Conservation (phyloP, 1,140 invertebrate species). For the Triops cancriformis region DNA sequence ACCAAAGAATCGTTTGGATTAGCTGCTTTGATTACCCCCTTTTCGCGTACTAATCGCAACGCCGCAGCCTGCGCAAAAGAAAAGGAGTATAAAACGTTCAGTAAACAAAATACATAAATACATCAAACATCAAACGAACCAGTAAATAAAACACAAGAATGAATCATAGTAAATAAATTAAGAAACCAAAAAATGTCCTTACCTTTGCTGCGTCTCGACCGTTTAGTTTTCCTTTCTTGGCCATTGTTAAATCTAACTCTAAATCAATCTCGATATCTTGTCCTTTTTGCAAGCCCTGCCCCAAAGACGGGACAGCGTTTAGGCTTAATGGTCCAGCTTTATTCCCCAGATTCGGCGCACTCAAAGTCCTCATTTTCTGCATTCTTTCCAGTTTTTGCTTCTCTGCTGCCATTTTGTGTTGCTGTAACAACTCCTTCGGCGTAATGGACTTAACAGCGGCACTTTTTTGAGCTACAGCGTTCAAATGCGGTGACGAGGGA, state of each 20-base stretch:
- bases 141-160: too few relatives aligned
- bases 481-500: background rate
- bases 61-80: background rate
- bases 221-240: background rate
- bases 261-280: background rate
- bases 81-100: too few relatives aligned
- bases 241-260: background rate
- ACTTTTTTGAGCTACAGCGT: background rate
- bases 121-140: too few relatives aligned
- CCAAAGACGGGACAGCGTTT: background rate
- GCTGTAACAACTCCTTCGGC: conserved; percentile 20
- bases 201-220: background rate
- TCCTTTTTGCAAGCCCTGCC: background rate
- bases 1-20: background rate
- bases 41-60: background rate
- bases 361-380: background rate
- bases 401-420: conserved; percentile 13
- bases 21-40: background rate
- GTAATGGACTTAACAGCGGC: background rate
- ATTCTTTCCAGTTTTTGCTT: background rate
- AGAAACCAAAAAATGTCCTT: background rate
- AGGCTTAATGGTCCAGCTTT: background rate
- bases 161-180: too few relatives aligned
- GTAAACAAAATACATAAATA: too few relatives aligned
- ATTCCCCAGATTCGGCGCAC: background rate